These are phyloP conservation scores for Aphaenogaster floridana DNA, from an alignment of 1,140 invertebrate genomes.

Conservation along the genomic window DNA sequence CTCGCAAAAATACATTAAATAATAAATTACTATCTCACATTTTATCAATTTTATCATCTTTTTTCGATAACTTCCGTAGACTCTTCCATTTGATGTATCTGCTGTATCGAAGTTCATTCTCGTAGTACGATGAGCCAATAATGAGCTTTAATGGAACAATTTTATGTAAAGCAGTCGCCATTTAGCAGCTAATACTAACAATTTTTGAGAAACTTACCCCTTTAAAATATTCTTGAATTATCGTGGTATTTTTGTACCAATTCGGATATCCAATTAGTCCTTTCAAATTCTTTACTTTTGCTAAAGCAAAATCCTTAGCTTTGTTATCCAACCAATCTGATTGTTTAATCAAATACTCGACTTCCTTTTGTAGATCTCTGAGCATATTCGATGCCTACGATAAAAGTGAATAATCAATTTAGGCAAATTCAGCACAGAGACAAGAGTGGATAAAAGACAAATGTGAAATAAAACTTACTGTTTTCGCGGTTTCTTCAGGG, in stretches of 20 bases:
- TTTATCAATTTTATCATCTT: background rate
- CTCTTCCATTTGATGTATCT: constrained; percentile 25
- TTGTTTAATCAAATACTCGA: constrained; percentile 50
- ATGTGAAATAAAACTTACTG: constrained; percentile 28
- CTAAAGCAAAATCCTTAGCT: constrained; percentile 56
- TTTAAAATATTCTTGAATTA: constrained; percentile 57
- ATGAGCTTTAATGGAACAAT: constrained; percentile 48
- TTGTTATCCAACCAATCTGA: constrained; percentile 65
- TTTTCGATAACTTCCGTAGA: background rate
- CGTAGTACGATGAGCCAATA: constrained; percentile 44
- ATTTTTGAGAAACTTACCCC: constrained; percentile 50
- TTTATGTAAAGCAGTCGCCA: background rate
- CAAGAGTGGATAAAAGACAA: background rate
- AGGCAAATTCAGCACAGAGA: background rate
- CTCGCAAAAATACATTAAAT: background rate
- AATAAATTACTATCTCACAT: constrained; percentile 33
- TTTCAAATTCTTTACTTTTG: constrained; percentile 66
- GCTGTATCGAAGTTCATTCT: constrained; percentile 39
- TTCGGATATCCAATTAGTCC: constrained; percentile 63
- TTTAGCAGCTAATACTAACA: background rate
- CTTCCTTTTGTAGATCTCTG: constrained; percentile 64
- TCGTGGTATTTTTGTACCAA: constrained; percentile 65
- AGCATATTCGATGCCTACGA: constrained; percentile 66
- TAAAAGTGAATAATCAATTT: background rate
- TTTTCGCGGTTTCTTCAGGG: background rate